These are phyloP conservation scores for Macrosteles quadrilineatus DNA, from an alignment of 1,140 invertebrate genomes.

Conservation along the genomic window DNA sequence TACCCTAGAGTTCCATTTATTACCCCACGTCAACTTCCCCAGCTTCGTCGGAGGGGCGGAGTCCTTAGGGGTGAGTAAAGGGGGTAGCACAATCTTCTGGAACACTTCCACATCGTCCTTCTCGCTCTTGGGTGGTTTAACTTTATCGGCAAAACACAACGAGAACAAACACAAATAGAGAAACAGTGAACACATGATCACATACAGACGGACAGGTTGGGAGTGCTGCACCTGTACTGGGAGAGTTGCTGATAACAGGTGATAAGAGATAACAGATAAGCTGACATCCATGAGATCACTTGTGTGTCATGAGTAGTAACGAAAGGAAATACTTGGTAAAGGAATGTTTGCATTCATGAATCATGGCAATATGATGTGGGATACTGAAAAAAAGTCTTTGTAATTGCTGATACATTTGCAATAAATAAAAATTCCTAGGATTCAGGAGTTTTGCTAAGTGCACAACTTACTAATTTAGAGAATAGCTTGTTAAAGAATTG, in stretches of 20 bases:
- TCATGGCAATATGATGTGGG: no score
- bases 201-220: background rate
- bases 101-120: constrained; percentile 13
- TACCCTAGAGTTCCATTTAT: background rate
- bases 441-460: no score
- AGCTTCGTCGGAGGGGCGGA: background rate
- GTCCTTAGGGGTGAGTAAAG: background rate
- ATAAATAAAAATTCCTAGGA: no score
- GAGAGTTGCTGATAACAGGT: background rate
- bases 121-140: background rate
- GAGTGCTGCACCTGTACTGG: constrained; percentile 1
- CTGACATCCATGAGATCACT: background rate
- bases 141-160: background rate
- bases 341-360: no score
- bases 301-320: no score
- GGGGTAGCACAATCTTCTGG: constrained; percentile 14
- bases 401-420: no score
- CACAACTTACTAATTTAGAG: no score
- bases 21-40: background rate
- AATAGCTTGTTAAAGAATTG: no score
- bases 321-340: no score
- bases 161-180: background rate
- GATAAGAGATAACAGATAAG: background rate
- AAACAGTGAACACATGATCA: background rate
- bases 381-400: no score